Evolutionary conservation across 2,113 vertebrate species (phyloP), one percentile per base, ranked within the genome.

Genomic region (Myotis lucifugus): DNA sequence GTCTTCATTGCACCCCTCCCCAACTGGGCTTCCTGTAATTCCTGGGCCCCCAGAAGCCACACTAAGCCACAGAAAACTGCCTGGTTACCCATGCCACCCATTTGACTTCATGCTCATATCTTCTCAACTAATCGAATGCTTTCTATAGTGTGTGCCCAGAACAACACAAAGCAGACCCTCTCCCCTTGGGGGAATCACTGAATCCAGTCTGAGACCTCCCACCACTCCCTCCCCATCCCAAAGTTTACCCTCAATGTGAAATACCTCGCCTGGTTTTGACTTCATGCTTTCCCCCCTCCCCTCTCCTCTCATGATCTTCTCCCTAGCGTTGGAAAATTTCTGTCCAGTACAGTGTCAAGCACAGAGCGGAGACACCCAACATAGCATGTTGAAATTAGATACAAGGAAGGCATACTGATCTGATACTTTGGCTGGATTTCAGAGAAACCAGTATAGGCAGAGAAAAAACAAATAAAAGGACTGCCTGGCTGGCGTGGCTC

Each of bases 361-460:
- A 37, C 37, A 37, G 37, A 37, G 37, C 4, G 4, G 37, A 37
- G 37, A 37, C 37, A 37, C 37, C 37, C 37, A 37, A 37, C 37
- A 37, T 37, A 37, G 37, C 37, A 37, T 37, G 37, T 37, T 37
- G 37, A 37, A 37, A 37, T 37, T 37, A 37, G 37, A 37, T 37
- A 37, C 82, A 94, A 79, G 29, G 19, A 70, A 94, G 56, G 27
- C 85, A 84, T 29, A 32, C 2, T 0, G 8, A 82, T 64, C 34
- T 86, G 81, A 18, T 29, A 54, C 52, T 86, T 54, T 87, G 85
- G 18, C 56, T 90, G 11, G n/a, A 34, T 93, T 95, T 94, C 66
- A 93, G 92, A 93, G 40, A 93, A 94, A 69, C 50, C 76, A 54
- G 42, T 7, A 6, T 56, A 87, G 54, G 23, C 81, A 70, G 15